These are phyloP conservation scores for Cyclophora albipunctata DNA, from an alignment of 2,888 invertebrate species.

Conservation along the genomic window DNA sequence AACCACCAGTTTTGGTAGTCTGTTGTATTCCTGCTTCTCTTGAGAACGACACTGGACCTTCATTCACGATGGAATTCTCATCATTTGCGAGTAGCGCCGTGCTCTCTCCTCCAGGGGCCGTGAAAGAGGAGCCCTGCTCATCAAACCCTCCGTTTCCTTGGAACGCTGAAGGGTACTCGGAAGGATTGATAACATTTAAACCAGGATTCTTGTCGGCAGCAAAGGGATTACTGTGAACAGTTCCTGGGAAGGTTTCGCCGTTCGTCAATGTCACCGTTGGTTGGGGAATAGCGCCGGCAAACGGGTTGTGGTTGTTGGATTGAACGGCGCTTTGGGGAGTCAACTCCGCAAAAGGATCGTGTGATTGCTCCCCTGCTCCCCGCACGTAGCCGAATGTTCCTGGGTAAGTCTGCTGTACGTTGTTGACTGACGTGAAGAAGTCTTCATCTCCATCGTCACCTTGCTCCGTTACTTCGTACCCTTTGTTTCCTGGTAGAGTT, in stretches of 20 bases:
- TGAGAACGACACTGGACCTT: conserved; percentile 47
- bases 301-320: conserved; percentile 35
- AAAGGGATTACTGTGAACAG: conserved; percentile 33
- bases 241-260: conserved; percentile 37
- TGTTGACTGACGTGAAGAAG: conserved; percentile 47
- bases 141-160: conserved; percentile 37
- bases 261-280: conserved; percentile 36
- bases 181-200: conserved; percentile 30
- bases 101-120: conserved; percentile 29
- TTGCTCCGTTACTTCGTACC: conserved; percentile 64
- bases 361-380: conserved; percentile 35
- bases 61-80: conserved; percentile 28
- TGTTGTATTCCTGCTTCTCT: conserved; percentile 60
- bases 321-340: conserved; percentile 38
- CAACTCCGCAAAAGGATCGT: conserved; percentile 42
- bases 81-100: conserved; percentile 32
- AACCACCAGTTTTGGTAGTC: conserved; percentile 47
- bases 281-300: conserved; percentile 31
- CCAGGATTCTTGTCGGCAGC: conserved; percentile 27
- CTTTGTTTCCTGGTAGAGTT: conserved; percentile 36
- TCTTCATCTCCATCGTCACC: conserved; percentile 55
- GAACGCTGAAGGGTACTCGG: conserved; percentile 35
- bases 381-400: conserved; percentile 48
- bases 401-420: conserved; percentile 48
- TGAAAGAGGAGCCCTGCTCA: conserved; percentile 37